phyloP scores from a whole-genome alignment of 2,113 vertebrate species.

The Cololabis saira region DNA sequence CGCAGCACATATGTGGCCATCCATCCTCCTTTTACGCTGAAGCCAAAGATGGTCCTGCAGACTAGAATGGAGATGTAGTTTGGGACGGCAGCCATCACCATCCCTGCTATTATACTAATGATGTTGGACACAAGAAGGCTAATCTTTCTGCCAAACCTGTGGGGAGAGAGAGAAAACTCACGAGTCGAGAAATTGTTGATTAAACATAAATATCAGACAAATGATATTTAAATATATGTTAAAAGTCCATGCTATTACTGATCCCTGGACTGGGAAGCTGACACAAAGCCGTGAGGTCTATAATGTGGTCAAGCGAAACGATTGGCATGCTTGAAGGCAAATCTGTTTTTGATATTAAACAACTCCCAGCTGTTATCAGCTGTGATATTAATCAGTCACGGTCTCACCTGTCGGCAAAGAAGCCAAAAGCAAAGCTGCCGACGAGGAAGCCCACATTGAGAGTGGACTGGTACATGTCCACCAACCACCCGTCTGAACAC shows the following conservation, averaged over 20 bases:
- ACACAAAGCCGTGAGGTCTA: neutral
- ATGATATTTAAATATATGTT: no score
- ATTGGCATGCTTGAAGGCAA: no score
- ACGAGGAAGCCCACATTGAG: slow-evolving; percentile 89
- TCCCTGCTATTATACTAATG: slow-evolving; percentile 83
- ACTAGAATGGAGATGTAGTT: slow-evolving; percentile 87
- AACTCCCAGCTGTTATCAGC: no score
- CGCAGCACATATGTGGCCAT: slow-evolving; percentile 90
- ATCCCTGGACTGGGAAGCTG: neutral
- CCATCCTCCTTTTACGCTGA: slow-evolving; percentile 92
- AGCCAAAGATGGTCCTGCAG: slow-evolving; percentile 87
- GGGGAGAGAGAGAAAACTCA: slow-evolving; percentile 22
- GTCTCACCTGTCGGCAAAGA: slow-evolving; percentile 90
- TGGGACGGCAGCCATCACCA: slow-evolving; percentile 85
- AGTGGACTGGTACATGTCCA: slow-evolving; percentile 89
- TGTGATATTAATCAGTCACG: no score
- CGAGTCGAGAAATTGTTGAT: neutral
- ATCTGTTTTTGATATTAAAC: no score
- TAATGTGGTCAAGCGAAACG: no score
- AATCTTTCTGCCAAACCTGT: slow-evolving; percentile 88
- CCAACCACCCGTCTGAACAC: slow-evolving; percentile 87
- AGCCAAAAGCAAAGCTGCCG: slow-evolving; percentile 89
- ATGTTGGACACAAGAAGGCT: slow-evolving; percentile 88
- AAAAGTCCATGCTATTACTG: neutral
- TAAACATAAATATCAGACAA: neutral